A percentile compares a stretch with the other conserved stretches of the same genome.
phyloP scores from a whole-genome alignment of 2,888 invertebrate species.

The Liposcelis brunnea region DNA sequence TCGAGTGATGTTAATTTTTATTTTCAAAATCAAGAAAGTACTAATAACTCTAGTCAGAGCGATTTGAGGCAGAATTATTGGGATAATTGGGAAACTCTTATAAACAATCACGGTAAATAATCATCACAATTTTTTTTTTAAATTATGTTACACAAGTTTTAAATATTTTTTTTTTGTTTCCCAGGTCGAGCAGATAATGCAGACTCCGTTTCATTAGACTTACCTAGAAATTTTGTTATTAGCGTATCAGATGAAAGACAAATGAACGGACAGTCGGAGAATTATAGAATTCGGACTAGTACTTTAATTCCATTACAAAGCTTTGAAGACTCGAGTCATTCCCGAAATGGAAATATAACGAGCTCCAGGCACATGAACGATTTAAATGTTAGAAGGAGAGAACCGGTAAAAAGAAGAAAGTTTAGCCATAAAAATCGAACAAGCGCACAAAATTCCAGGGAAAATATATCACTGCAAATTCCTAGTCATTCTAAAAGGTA shows the following conservation, averaged over 20 bases:
- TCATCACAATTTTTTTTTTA: too few relatives aligned
- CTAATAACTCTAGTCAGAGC: constrained; percentile 24
- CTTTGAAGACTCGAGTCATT: not conserved
- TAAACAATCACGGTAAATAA: too few relatives aligned
- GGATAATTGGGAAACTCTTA: constrained; percentile 26
- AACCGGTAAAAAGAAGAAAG: not conserved
- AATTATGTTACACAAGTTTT: too few relatives aligned
- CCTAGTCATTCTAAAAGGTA: constrained; percentile 12
- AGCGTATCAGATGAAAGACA: too few relatives aligned
- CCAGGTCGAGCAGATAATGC: too few relatives aligned
- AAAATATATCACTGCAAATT: not conserved
- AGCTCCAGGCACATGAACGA: not conserved
- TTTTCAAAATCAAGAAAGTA: constrained; percentile 16
- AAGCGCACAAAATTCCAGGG: not conserved
- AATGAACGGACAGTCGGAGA: not conserved
- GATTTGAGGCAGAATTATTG: constrained; percentile 25
- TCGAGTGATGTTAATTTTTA: too few relatives aligned
- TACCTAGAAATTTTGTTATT: too few relatives aligned
- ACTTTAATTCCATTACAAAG: constrained; percentile 5
- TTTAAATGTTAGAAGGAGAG: not conserved
- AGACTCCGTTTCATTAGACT: too few relatives aligned
- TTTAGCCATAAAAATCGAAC: not conserved
- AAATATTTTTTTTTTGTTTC: too few relatives aligned
- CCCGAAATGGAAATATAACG: not conserved
- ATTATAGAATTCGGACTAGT: constrained; percentile 5